Evolutionary conservation across 2,888 invertebrate species (phyloP).

Genomic region (Drosophila hawaiiensis): DNA sequence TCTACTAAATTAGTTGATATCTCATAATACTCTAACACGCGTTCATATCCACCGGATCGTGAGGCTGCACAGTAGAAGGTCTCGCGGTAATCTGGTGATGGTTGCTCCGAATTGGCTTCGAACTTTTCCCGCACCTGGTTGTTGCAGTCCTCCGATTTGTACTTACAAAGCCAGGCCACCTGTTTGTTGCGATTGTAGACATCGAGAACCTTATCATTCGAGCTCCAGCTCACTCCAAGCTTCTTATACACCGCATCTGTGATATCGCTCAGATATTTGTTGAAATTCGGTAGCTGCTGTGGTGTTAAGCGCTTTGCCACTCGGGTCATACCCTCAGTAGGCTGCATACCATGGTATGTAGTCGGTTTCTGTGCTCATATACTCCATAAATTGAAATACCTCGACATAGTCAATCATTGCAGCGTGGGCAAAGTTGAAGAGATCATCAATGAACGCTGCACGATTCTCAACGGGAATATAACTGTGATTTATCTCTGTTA

Average conservation of each 20-base stretch:
- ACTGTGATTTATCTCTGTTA: conserved; percentile 56
- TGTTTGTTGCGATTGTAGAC: conserved; percentile 88
- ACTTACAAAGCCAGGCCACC: conserved; percentile 88
- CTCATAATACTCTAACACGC: conserved; percentile 85
- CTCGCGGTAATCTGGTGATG: conserved; percentile 63
- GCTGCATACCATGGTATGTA: conserved; percentile 93
- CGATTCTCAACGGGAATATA: conserved; percentile 87
- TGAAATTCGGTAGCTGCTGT: conserved; percentile 63
- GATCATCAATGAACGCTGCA: conserved; percentile 91
- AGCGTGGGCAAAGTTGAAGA: conserved; percentile 87
- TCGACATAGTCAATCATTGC: conserved; percentile 54
- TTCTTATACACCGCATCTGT: conserved; percentile 85
- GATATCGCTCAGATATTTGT: conserved; percentile 85
- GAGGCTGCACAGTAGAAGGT: conserved; percentile 61
- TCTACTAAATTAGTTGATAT: conserved; percentile 88
- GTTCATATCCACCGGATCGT: conserved; percentile 35
- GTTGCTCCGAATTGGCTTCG: conserved; percentile 19
- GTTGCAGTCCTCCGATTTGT: conserved; percentile 87
- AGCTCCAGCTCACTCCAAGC: conserved; percentile 85
- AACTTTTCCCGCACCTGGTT: conserved; percentile 84
- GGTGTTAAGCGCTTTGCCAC: conserved; percentile 64
- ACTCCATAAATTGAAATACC: conserved; percentile 88
- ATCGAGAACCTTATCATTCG: conserved; percentile 86
- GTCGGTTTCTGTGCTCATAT: conserved; percentile 88
- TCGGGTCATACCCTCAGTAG: conserved; percentile 73